These are phyloP conservation scores for Mesocricetus auratus DNA, from an alignment of 2,113 vertebrate species.

Conservation along the genomic window DNA sequence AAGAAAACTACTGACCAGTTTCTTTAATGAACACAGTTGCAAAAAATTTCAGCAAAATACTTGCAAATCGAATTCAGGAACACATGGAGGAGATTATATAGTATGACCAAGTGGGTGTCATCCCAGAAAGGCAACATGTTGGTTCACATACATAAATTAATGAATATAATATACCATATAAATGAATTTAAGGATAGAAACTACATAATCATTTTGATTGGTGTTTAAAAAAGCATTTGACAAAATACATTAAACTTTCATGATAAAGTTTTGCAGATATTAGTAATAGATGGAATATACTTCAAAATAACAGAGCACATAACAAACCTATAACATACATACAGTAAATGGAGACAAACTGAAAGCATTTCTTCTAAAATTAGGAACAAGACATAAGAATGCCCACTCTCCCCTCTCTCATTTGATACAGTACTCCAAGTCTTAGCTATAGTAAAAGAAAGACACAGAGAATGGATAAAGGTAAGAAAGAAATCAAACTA, in stretches of 20 bases:
- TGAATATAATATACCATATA: background rate
- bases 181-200: background rate
- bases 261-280: background rate
- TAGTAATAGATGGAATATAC: background rate
- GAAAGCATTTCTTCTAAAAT: background rate
- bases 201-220: background rate
- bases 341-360: background rate
- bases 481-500: background rate
- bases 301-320: background rate
- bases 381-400: background rate
- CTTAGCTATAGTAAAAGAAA: background rate
- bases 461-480: background rate
- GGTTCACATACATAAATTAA: background rate
- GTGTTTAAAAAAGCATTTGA: background rate
- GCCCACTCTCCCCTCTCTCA: background rate
- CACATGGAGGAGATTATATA: background rate
- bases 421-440: background rate
- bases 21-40: background rate
- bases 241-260: background rate
- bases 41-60: background rate
- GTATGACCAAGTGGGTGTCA: background rate
- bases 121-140: background rate
- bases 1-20: background rate
- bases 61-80: background rate
- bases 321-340: background rate